Conservation (phyloP, 2,888 invertebrate species). For the Drosophila glabriapex region DNA sequence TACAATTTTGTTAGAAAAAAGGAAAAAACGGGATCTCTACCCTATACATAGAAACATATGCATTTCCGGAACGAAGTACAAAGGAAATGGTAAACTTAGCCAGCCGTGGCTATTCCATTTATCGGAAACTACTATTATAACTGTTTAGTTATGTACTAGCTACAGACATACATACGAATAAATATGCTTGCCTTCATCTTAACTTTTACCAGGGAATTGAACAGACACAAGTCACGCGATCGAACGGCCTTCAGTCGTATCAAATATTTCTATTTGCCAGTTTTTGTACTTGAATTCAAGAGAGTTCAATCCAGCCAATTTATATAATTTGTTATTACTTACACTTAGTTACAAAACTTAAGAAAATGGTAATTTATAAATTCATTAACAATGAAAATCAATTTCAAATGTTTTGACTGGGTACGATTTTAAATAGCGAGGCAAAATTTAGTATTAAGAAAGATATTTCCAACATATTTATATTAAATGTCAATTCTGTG, state of each 20-base stretch:
- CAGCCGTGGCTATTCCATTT: constrained; percentile 31
- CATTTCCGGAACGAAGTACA: constrained; percentile 13
- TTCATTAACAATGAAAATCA: not conserved
- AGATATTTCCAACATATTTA: not conserved
- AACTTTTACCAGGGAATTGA: constrained; percentile 21
- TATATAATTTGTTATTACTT: constrained; percentile 42
- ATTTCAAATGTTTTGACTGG: not conserved
- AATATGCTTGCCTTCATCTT: constrained; percentile 7
- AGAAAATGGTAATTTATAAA: not conserved
- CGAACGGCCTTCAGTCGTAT: constrained; percentile 48
- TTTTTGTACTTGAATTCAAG: constrained; percentile 47
- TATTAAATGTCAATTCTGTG: not conserved
- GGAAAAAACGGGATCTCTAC: not conserved
- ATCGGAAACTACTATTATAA: constrained; percentile 14
- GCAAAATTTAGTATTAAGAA: not conserved
- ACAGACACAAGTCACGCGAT: constrained; percentile 50
- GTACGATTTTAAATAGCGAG: not conserved
- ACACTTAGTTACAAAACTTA: constrained; percentile 20
- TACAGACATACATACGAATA: not conserved
- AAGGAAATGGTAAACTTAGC: constrained; percentile 34
- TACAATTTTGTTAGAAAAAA: not conserved
- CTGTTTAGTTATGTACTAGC: not conserved
- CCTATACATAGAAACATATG: not conserved
- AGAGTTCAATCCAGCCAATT: constrained; percentile 56
- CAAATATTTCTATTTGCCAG: constrained; percentile 36